These are phyloP conservation scores for Pelochelys cantorii DNA, from an alignment of 2,797 vertebrate species.

Conservation along the genomic window DNA sequence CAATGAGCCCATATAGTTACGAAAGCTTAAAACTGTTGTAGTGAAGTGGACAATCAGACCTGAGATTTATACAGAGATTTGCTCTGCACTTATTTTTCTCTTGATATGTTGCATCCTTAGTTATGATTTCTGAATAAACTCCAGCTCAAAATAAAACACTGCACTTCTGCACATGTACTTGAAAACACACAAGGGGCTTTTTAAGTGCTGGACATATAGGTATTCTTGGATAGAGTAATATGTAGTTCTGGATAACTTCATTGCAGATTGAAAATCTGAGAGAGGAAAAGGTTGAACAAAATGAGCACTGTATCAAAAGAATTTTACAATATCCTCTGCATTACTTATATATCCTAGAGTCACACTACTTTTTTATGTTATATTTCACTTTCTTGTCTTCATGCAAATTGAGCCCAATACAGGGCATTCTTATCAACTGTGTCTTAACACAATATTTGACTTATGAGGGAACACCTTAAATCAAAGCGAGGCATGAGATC, in stretches of 20 bases:
- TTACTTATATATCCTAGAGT: not conserved
- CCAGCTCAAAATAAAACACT: not conserved
- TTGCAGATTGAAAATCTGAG: not conserved
- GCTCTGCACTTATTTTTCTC: not conserved
- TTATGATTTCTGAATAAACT: not conserved
- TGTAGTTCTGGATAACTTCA: not conserved
- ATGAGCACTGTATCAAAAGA: not conserved
- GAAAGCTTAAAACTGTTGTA: not conserved
- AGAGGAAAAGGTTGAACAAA: slow-evolving; percentile 2
- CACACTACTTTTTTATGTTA: not conserved
- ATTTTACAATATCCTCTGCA: not conserved
- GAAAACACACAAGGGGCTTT: slow-evolving; percentile 9
- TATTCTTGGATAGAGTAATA: not conserved
- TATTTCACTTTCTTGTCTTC: slow-evolving; percentile 7
- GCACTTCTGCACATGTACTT: not conserved
- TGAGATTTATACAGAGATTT: rapidly evolving
- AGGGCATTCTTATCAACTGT: slow-evolving; percentile 14
- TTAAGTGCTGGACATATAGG: not conserved
- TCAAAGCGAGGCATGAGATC: slow-evolving; percentile 5
- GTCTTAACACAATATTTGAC: not conserved
- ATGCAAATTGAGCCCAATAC: not conserved
- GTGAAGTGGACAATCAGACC: not conserved
- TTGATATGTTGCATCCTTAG: not conserved
- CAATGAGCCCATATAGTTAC: not conserved
- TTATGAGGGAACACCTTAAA: not conserved